Evolutionary conservation across 2,888 invertebrate species (phyloP), one percentile per base, ranked within the genome.

Genomic region (Papilio elwesi): DNA sequence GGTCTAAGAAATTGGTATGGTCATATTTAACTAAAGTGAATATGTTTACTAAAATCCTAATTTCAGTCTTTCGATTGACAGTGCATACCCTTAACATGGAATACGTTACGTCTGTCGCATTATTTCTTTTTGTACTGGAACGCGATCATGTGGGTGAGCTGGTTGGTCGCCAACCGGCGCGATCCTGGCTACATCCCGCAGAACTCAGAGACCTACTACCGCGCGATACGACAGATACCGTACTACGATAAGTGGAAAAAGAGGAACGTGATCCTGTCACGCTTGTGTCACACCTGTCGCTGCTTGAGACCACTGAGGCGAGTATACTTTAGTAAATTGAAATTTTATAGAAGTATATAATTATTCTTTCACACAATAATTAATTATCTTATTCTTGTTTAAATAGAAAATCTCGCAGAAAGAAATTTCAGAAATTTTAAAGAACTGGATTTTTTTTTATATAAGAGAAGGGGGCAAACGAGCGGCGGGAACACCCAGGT

Each of bases 211-310:
- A 97, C 97, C 3, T 98, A 98, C 85, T 97, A 98, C 82, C 94
- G 97, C 78, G 97, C 98, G 26, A 98, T 98, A 75, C 96, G 97
- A 86, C 97, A 98, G 92, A 98, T 98, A 78, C 98, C 98, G 0
- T 98, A 97, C 86, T 98, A 97, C 81, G 98, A 98, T 86, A 98
- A 98, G 85, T 97, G 98, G 96, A 98, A 98, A 91, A 97, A 98
- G 81, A 95, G 98, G 53, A 97, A 97, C 80, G 95, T 96, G 5
- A 95, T 97, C 75, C 89, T 97, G 59, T 97, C 97, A 36, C 94
- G 98, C 69, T 91, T 98, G 5, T 98, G 98, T 82, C 98, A 98
- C 85, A 98, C 98, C 63, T 98, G 98, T 83, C 95, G 97, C 70
- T 98, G 98, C 80, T 94, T 98, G 74, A 95, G 98, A 77, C 98